Conservation (phyloP, 2,888 invertebrate species). For the Antheraea yamamai region DNA sequence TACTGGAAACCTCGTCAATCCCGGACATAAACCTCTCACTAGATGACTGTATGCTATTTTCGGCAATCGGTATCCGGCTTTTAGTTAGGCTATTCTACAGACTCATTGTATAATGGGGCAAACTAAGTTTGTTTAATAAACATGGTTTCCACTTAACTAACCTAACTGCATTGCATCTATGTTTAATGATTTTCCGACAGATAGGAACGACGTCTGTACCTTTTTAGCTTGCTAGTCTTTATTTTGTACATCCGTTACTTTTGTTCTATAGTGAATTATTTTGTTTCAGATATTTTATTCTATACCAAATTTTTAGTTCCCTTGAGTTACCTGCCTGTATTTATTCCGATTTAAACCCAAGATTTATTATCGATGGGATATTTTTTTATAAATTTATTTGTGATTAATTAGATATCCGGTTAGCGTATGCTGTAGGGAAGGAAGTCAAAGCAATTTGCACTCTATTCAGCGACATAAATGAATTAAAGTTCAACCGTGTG, state of each 20-base stretch:
- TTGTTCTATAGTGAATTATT: not conserved
- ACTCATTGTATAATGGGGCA: not conserved
- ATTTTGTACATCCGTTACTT: not conserved
- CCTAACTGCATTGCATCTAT: not conserved
- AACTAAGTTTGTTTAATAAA: not conserved
- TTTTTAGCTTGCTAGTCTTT: not conserved
- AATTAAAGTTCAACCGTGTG: conserved; percentile 65
- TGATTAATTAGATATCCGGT: conserved; percentile 14
- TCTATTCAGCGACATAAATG: conserved; percentile 52
- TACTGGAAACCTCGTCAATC: too few species aligned
- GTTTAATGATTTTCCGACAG: not conserved
- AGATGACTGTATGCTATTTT: too few species aligned
- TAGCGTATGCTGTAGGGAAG: conserved; percentile 20
- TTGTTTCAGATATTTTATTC: not conserved
- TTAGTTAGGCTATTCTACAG: too few species aligned
- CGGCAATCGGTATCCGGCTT: too few species aligned
- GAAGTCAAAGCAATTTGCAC: conserved; percentile 47
- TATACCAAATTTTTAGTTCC: too few species aligned
- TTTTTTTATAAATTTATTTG: not conserved
- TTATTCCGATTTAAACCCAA: too few species aligned
- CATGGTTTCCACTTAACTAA: too few species aligned
- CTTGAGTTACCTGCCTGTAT: too few species aligned
- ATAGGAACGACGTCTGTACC: not conserved
- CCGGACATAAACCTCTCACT: too few species aligned
- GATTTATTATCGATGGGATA: too few species aligned